These are phyloP conservation scores for Isaurus tuberculatus DNA, from an alignment of 92 coral and sea anemone genomes.

Conservation along the genomic window DNA sequence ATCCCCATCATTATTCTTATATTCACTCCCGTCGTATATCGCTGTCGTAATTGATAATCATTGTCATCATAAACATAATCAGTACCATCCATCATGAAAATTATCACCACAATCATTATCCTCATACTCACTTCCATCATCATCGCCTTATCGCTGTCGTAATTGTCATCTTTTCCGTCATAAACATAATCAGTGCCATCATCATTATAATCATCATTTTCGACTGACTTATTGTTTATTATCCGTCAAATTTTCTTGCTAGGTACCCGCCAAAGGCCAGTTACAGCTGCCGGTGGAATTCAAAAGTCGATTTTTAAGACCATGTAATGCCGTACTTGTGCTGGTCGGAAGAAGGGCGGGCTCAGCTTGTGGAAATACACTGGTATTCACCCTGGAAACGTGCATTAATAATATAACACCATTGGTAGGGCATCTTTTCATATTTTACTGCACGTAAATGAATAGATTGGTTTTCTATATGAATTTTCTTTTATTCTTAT, in stretches of 20 bases:
- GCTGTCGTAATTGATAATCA: no score
- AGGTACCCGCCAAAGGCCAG: slow-evolving; percentile 94
- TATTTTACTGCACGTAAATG: no score
- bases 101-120: not conserved
- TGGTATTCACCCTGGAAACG: slow-evolving; percentile 92
- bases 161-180: not conserved
- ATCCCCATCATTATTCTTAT: not conserved
- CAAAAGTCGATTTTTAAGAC: slow-evolving; percentile 96
- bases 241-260: not conserved
- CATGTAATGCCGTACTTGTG: slow-evolving; percentile 88
- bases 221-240: no score
- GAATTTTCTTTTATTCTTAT: no score
- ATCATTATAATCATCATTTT: not conserved
- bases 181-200: not conserved
- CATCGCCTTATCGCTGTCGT: not conserved
- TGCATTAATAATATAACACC: slow-evolving; percentile 95
- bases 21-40: not conserved
- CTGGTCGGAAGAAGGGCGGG: slow-evolving; percentile 97
- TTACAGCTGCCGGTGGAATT: slow-evolving; percentile 96
- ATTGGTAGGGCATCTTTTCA: slow-evolving; percentile 66
- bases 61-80: not conserved
- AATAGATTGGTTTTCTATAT: no score
- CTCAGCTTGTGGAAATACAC: slow-evolving; percentile 91
- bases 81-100: not conserved
- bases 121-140: not conserved